Conservation (phyloP, 2,113 vertebrate species). For the Coptodon bakossiorum region DNA sequence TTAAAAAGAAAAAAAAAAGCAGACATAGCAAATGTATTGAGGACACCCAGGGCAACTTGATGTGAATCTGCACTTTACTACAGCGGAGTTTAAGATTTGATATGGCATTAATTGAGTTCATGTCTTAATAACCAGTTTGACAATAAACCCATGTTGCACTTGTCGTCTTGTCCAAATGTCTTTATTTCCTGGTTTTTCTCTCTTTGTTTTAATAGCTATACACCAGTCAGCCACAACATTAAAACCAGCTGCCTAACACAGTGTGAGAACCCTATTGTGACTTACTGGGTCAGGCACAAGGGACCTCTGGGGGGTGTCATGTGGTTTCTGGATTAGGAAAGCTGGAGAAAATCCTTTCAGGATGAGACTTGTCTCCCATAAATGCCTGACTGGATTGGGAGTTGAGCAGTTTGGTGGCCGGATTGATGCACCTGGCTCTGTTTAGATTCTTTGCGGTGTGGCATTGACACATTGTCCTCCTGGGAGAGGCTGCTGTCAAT, state of each 20-base stretch:
- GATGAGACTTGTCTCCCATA: background rate
- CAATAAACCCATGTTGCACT: constrained; percentile 83
- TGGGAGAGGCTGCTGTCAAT: background rate
- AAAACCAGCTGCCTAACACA: background rate
- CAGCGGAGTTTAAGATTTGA: constrained; percentile 81
- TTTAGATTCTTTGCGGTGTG: background rate
- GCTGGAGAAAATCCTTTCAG: background rate
- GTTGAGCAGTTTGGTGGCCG: background rate
- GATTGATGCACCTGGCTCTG: background rate
- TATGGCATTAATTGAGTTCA: constrained; percentile 83
- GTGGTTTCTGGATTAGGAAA: background rate
- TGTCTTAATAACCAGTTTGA: constrained; percentile 87
- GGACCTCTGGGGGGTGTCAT: background rate
- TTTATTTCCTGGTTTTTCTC: background rate
- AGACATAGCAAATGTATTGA: constrained; percentile 71
- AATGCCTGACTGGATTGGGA: background rate
- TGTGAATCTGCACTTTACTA: constrained; percentile 97
- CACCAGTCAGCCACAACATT: background rate
- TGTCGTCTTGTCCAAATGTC: constrained; percentile 21
- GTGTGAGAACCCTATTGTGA: background rate
- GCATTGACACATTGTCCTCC: background rate
- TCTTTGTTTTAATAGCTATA: background rate
- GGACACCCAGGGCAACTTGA: constrained; percentile 81
- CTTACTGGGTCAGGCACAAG: background rate
- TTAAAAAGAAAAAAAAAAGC: constrained; percentile 52